A percentile compares a stretch with the other conserved stretches of the same genome.
Conservation (phyloP, 2,888 invertebrate species). For the Synergus laeviventris region DNA sequence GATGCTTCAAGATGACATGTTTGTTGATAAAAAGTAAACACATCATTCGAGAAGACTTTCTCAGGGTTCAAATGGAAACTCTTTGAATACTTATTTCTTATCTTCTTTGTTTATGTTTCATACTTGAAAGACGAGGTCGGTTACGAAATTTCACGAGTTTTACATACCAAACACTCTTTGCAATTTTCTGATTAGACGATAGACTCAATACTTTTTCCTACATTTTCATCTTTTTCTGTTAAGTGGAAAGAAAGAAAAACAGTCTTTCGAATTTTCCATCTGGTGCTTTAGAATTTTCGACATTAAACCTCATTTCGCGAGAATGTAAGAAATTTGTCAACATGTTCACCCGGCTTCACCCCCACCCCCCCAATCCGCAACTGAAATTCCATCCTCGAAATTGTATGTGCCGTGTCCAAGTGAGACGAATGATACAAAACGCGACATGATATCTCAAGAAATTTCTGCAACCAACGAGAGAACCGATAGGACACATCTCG, state of each 20-base stretch:
- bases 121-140: not conserved
- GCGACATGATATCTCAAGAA: not conserved
- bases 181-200: too few relatives aligned
- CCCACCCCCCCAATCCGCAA: not conserved
- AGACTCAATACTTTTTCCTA: too few relatives aligned
- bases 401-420: not conserved
- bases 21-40: slow-evolving; percentile 1
- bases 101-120: not conserved
- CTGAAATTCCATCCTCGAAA: slow-evolving; percentile 5
- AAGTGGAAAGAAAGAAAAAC: too few relatives aligned
- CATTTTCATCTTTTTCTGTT: too few relatives aligned
- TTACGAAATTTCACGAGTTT: not conserved
- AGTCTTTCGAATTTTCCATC: too few relatives aligned
- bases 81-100: too few relatives aligned
- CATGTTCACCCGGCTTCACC: not conserved
- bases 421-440: not conserved
- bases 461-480: not conserved
- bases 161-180: too few relatives aligned
- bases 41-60: not conserved
- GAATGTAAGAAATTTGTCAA: not conserved
- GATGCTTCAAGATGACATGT: not conserved
- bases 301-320: not conserved
- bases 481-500: not conserved
- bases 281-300: not conserved
- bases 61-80: not conserved